phyloP scores from a whole-genome alignment of 2,113 vertebrate genomes.

The Mesembrinibis cayennensis region DNA sequence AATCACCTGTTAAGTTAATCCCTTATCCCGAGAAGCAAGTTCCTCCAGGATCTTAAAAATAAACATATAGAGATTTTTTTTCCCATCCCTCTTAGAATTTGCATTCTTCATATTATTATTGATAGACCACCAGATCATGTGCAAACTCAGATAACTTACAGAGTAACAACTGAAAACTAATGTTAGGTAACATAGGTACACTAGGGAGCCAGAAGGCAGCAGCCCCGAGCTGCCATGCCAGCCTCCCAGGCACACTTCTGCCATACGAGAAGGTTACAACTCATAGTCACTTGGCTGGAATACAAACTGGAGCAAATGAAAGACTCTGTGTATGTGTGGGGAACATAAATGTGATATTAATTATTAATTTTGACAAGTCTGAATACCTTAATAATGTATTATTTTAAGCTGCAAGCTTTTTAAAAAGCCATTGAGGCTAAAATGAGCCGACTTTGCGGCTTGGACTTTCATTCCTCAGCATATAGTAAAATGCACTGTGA shows the following conservation, averaged over 20 bases:
- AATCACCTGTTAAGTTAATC: not conserved
- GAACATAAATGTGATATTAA: conserved; percentile 32
- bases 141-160: not conserved
- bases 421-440: not conserved
- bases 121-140: not conserved
- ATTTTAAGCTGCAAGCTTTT: conserved; percentile 39
- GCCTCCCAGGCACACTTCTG: not conserved
- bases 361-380: conserved; percentile 67
- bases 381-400: conserved; percentile 55
- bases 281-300: not conserved
- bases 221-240: not conserved
- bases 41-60: not conserved
- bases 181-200: not conserved
- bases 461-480: conserved; percentile 39
- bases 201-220: not conserved
- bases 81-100: not conserved
- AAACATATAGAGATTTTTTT: not conserved
- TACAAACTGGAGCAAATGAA: not conserved
- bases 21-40: not conserved
- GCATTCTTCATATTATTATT: not conserved
- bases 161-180: not conserved
- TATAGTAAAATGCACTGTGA: conserved; percentile 5
- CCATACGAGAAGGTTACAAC: not conserved
- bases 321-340: conserved; percentile 2
- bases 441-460: not conserved